phyloP scores from a whole-genome alignment of 2,888 invertebrate species.

The Brenthis ino region DNA sequence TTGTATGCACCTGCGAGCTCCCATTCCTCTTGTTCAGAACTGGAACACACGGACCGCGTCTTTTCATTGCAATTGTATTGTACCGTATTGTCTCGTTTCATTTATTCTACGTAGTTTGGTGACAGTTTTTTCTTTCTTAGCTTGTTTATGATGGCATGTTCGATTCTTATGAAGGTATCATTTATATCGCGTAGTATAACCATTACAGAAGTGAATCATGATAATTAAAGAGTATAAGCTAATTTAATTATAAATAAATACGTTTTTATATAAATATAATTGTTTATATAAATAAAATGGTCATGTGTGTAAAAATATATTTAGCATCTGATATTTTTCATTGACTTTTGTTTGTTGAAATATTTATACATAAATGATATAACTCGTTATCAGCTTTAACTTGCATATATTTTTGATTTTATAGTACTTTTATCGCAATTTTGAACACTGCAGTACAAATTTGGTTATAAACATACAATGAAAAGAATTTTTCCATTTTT shows the following conservation, averaged over 20 bases:
- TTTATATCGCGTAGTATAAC: not conserved
- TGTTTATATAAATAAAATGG: too few species aligned
- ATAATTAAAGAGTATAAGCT: too few species aligned
- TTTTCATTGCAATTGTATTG: slow-evolving; percentile 79
- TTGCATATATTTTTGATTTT: too few species aligned
- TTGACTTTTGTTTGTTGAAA: too few species aligned
- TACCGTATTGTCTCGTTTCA: slow-evolving; percentile 71
- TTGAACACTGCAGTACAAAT: not conserved
- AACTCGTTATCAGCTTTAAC: too few species aligned
- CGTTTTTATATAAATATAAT: too few species aligned
- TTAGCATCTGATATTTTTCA: too few species aligned
- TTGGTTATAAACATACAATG: not conserved
- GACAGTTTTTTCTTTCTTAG: slow-evolving; percentile 62
- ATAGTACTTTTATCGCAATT: not conserved
- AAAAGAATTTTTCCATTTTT: not conserved
- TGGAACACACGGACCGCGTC: slow-evolving; percentile 71
- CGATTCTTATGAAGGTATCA: slow-evolving; percentile 5
- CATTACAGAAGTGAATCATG: too few species aligned
- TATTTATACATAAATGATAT: too few species aligned
- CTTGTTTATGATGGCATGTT: slow-evolving; percentile 45
- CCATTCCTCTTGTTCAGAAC: slow-evolving; percentile 71
- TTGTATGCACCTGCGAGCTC: slow-evolving; percentile 68
- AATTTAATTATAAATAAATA: too few species aligned
- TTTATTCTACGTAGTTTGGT: slow-evolving; percentile 59
- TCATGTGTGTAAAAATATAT: too few species aligned